Base-by-base conservation (phyloP, 2,113 vertebrate species). In the Notothenia rossii region DNA sequence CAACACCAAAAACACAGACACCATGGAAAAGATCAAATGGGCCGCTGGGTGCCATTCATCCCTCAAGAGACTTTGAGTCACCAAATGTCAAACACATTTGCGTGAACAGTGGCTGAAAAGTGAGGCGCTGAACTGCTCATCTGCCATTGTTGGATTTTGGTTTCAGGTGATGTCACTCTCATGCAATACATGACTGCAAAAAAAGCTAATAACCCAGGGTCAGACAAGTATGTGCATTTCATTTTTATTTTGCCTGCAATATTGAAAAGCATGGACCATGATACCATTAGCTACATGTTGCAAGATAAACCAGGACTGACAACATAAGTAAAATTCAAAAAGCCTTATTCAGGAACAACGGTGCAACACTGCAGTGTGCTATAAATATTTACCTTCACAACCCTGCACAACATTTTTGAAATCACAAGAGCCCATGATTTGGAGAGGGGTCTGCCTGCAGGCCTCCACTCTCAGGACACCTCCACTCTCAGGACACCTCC, bases 341-440 rank as follows among this genome's bases (percentile, higher is more conserved):
- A 29, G 29, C 29, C 29, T 29, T 29, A 29, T 29, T 29, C 29
- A 29, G 29, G 14, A 59, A 7, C 18, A 43, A 40, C n/a, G 36
- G 63, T 62, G 22, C 40, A 17, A 20, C 54, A 43, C 51, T 56
- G 36, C 12, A 18, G 67, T 22, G 58, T 1, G 46, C 4, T 29
- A 55, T 51, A 14, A 7, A 40, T 75, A 13, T 55, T 18, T 25
- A 7, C 54, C 58, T 59, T 55, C 55, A 55, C 67, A 68, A 46
- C 56, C 51, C 18, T 36, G 25, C 25, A 29, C 25, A 29, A 29
- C 29, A 4, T 29, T 50, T 46, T 12, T 40, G 2, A 70, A 77
- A 77, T 53, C 43, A 18, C 62, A 65, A 17, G 18, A n/a, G 25
- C 18, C 10, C 50, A 48, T 66, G 48, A 72, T 77, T 78, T 70